A percentile compares a stretch with the other conserved stretches of the same genome.
phyloP scores from a whole-genome alignment of 2,888 invertebrate species.

The Yponomeuta plumbellus region DNA sequence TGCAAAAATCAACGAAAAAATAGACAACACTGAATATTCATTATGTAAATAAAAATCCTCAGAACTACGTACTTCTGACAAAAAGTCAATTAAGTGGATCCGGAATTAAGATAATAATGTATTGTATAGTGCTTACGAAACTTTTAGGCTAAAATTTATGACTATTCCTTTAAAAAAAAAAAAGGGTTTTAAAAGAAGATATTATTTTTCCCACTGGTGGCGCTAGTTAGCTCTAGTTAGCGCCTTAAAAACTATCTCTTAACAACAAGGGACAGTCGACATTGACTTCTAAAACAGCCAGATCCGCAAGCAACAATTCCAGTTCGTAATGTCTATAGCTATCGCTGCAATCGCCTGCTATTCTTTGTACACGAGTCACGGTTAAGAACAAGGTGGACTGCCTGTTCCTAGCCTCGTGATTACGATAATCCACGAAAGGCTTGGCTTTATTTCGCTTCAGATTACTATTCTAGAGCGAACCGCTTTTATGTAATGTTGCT shows the following conservation, averaged over 20 bases:
- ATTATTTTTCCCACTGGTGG: no score
- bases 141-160: no score
- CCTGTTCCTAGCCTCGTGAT: constrained; percentile 13
- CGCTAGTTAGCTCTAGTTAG: no score
- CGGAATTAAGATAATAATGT: no score
- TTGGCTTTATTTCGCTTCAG: background rate
- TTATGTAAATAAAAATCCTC: background rate
- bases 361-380: constrained; percentile 12
- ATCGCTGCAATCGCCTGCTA: constrained; percentile 9
- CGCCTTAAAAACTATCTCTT: background rate
- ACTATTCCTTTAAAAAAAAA: no score
- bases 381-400: constrained; percentile 23
- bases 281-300: constrained; percentile 64
- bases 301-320: constrained; percentile 35
- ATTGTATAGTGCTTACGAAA: no score
- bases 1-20: background rate
- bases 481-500: background rate
- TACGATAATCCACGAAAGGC: background rate
- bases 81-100: no score
- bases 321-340: constrained; percentile 1
- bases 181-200: no score
- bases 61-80: no score
- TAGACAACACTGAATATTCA: background rate
- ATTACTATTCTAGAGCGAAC: background rate
- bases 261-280: constrained; percentile 36